Evolutionary conservation across 2,888 invertebrate species (phyloP).

Genomic region (Caenorhabditis drosophilae): DNA sequence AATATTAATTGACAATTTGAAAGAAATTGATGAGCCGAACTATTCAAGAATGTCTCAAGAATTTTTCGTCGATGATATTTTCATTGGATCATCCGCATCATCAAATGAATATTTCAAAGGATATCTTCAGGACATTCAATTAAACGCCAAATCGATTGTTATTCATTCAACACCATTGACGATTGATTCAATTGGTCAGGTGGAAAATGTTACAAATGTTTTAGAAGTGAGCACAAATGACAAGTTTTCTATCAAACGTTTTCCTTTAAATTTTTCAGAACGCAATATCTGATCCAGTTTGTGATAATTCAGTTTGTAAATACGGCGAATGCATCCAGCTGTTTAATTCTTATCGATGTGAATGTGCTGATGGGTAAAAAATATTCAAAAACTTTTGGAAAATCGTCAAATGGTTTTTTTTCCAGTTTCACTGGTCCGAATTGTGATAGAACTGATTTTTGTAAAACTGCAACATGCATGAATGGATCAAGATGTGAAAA

Average conservation of each 20-base stretch:
- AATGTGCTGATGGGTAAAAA: constrained; percentile 50
- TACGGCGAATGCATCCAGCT: constrained; percentile 89
- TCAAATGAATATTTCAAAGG: constrained; percentile 44
- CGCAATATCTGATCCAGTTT: constrained; percentile 62
- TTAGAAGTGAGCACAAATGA: constrained; percentile 39
- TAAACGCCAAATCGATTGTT: constrained; percentile 57
- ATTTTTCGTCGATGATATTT: constrained; percentile 58
- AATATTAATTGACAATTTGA: constrained; percentile 48
- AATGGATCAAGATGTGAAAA: constrained; percentile 51
- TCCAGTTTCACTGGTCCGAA: constrained; percentile 30
- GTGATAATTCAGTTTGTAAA: constrained; percentile 76
- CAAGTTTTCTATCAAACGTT: not conserved
- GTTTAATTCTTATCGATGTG: constrained; percentile 72
- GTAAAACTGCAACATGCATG: constrained; percentile 52
- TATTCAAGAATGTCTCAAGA: constrained; percentile 59
- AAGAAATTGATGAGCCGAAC: constrained; percentile 45
- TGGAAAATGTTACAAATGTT: constrained; percentile 51
- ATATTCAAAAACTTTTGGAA: not conserved
- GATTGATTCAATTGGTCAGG: constrained; percentile 46
- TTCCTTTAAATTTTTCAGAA: constrained; percentile 38
- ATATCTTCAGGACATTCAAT: constrained; percentile 63
- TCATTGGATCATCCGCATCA: constrained; percentile 49
- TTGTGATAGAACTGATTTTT: constrained; percentile 58
- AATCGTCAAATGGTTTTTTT: not conserved
- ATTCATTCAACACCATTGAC: constrained; percentile 50